Percentiles rank a stretch among this genome's conserved stretches.
phyloP scores from a whole-genome alignment of 2,113 vertebrate genomes.

The Albula glossodonta region DNA sequence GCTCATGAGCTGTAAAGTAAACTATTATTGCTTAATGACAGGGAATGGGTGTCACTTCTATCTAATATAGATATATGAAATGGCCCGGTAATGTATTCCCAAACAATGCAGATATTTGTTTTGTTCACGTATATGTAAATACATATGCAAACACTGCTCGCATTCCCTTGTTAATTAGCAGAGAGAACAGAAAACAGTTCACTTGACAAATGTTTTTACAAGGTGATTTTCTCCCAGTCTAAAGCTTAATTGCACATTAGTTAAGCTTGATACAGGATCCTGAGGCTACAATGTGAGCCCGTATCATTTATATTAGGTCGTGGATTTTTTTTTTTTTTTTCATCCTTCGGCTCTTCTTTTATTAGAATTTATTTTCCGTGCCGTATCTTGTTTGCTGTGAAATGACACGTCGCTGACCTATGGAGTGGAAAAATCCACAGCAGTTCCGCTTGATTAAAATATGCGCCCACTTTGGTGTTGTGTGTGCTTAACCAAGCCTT shows the following conservation, averaged over 20 bases:
- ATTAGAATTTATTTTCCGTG: slow-evolving; percentile 47
- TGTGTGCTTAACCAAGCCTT: slow-evolving; percentile 40
- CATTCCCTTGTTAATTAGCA: slow-evolving; percentile 71
- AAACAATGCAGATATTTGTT: slow-evolving; percentile 69
- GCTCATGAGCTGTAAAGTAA: slow-evolving; percentile 77
- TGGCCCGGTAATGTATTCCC: slow-evolving; percentile 57
- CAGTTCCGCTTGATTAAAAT: slow-evolving; percentile 50
- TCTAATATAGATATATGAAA: slow-evolving; percentile 76
- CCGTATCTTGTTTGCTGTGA: slow-evolving; percentile 48
- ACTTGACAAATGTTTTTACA: slow-evolving; percentile 78
- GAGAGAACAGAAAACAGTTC: slow-evolving; percentile 65
- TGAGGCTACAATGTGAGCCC: slow-evolving; percentile 59
- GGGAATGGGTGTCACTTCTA: slow-evolving; percentile 66
- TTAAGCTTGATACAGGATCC: slow-evolving; percentile 70
- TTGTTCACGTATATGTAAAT: slow-evolving; percentile 70
- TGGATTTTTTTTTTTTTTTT: slow-evolving; percentile 44
- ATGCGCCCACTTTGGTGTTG: slow-evolving; percentile 31
- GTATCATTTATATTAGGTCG: slow-evolving; percentile 63
- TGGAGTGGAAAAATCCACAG: slow-evolving; percentile 28
- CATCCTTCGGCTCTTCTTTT: slow-evolving; percentile 45
- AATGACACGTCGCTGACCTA: slow-evolving; percentile 47
- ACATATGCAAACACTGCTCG: slow-evolving; percentile 61
- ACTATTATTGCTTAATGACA: slow-evolving; percentile 80
- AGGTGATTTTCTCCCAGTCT: slow-evolving; percentile 75
- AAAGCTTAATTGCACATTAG: slow-evolving; percentile 75